A percentile compares a stretch with the other conserved stretches of the same genome.
These are phyloP conservation scores for Heterohyrax brucei DNA, from an alignment of 2,797 vertebrate species.

Conservation along the genomic window DNA sequence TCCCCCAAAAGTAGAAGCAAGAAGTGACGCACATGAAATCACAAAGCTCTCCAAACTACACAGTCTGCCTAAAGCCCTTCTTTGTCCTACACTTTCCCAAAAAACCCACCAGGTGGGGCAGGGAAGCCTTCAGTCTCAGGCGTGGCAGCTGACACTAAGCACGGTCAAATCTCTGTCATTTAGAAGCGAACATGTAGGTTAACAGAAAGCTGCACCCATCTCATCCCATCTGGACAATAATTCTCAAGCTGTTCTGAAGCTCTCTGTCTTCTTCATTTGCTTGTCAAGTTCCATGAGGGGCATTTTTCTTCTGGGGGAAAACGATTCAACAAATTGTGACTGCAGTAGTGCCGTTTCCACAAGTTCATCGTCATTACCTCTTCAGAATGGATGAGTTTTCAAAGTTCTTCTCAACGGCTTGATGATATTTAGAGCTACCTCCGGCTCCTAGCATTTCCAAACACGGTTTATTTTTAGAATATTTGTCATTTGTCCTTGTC, in stretches of 20 bases:
- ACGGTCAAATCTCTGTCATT: conserved; percentile 39
- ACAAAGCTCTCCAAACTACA: neutral
- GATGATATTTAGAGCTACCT: conserved; percentile 58
- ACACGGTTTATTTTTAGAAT: conserved; percentile 37
- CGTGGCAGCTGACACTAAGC: neutral
- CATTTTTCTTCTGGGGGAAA: conserved; percentile 26
- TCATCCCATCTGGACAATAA: neutral
- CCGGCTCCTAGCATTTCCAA: neutral
- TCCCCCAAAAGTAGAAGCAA: conserved; percentile 13
- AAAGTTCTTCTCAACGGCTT: conserved; percentile 18
- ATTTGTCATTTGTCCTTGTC: neutral
- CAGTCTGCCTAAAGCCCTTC: neutral
- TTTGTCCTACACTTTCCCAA: neutral
- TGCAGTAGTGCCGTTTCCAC: neutral
- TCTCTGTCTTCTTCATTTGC: conserved; percentile 34
- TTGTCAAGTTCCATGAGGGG: conserved; percentile 45
- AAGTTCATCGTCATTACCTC: neutral
- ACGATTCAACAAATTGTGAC: neutral
- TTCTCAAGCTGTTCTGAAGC: neutral
- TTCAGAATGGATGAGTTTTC: conserved; percentile 57
- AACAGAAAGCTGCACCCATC: neutral
- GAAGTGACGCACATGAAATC: neutral
- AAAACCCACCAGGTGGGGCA: neutral
- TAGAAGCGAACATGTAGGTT: neutral
- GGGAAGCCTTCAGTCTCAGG: neutral